These are phyloP conservation scores for Prosopocoilus inquinatus DNA, from an alignment of 2,888 invertebrate species.

Conservation along the genomic window DNA sequence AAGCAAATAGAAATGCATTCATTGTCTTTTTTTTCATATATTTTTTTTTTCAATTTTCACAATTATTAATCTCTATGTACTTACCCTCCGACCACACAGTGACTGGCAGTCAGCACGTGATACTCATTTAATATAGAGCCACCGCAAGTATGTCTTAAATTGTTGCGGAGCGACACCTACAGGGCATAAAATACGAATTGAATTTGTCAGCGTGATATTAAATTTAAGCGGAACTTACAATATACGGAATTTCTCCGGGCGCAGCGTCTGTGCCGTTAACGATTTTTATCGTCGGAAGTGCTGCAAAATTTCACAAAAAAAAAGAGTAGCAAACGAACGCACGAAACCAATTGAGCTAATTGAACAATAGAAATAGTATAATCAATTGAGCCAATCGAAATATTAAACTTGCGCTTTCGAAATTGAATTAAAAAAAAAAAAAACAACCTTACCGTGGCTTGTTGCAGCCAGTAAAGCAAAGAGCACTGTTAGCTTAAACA, in stretches of 20 bases:
- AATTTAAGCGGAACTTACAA: constrained; percentile 18
- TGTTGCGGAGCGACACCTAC: constrained; percentile 18
- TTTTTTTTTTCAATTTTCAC: no score
- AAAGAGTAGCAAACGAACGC: no score
- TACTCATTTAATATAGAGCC: constrained; percentile 26
- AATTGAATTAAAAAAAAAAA: no score
- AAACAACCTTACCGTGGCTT: no score
- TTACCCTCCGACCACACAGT: constrained; percentile 22
- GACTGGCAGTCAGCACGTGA: constrained; percentile 26
- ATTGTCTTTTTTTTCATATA: no score
- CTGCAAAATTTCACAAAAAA: background rate
- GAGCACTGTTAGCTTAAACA: no score
- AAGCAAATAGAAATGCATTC: no score
- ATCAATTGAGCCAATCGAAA: no score
- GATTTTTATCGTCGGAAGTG: constrained; percentile 12
- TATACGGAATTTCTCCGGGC: constrained; percentile 29
- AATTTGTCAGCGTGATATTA: background rate
- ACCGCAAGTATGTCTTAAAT: constrained; percentile 21
- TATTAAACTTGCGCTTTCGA: no score
- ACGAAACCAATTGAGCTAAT: no score
- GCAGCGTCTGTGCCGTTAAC: constrained; percentile 28
- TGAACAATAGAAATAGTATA: no score
- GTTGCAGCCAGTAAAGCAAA: no score
- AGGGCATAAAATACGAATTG: background rate
- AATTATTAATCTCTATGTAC: background rate